These are phyloP conservation scores for Drosophila truncata DNA, from an alignment of 1,140 invertebrate species.

Conservation along the genomic window DNA sequence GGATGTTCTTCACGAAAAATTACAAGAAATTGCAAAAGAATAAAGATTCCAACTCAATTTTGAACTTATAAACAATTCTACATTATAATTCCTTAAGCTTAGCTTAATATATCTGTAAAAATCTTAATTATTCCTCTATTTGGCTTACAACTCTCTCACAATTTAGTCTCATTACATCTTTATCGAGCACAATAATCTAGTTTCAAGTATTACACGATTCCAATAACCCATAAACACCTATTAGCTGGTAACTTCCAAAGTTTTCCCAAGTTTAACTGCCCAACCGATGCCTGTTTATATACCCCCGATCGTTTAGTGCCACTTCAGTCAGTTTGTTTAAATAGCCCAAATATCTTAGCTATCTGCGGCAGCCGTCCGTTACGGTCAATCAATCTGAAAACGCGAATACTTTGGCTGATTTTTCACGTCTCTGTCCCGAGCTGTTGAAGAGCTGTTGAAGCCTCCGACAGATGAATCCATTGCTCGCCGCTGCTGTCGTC, in stretches of 20 bases:
- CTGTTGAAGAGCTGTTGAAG: conserved; percentile 10
- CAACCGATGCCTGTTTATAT: not conserved
- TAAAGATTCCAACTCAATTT: not conserved
- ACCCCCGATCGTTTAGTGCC: conserved; percentile 10
- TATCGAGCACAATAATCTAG: not conserved
- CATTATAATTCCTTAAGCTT: not conserved
- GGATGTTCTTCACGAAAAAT: not conserved
- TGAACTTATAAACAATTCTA: fast-evolving
- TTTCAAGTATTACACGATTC: not conserved
- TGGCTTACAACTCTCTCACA: not conserved
- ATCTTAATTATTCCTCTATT: not conserved
- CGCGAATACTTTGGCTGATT: conserved; percentile 4
- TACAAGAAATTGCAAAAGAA: not conserved
- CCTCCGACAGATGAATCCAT: conserved; percentile 1
- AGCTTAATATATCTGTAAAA: not conserved
- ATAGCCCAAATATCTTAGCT: conserved; percentile 10
- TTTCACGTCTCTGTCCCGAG: conserved; percentile 10
- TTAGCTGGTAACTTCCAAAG: not conserved
- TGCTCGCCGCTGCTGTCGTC: conserved; percentile 18
- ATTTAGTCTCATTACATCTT: not conserved
- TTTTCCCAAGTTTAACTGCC: not conserved
- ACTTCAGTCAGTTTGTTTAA: not conserved
- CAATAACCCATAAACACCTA: not conserved
- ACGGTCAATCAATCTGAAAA: conserved; percentile 8
- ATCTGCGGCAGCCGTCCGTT: conserved; percentile 3